Percentiles rank a stretch among this genome's conserved stretches.
Conservation (phyloP, 2,113 vertebrate genomes). For the Epinephelus cyanopodus region DNA sequence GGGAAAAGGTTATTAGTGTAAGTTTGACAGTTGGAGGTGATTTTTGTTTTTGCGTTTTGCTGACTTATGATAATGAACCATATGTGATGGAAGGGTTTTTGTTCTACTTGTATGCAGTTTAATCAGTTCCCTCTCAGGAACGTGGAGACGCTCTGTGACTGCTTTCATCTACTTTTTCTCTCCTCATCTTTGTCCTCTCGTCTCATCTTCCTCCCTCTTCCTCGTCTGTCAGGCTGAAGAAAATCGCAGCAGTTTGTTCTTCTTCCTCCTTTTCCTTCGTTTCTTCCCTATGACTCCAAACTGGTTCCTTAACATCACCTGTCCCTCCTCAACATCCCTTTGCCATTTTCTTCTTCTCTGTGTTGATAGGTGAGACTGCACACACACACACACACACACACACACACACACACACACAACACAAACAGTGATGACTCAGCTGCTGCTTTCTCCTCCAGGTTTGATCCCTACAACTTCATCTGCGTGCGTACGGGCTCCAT, state of each 20-base stretch:
- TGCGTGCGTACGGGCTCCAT: conserved; percentile 96
- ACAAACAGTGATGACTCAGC: neutral
- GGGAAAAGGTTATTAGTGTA: too few species aligned
- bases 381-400: neutral
- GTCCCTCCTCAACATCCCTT: conserved; percentile 94
- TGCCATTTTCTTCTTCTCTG: conserved; percentile 95
- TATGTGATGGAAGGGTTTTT: neutral
- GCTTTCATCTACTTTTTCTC: neutral
- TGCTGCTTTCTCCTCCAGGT: conserved; percentile 79
- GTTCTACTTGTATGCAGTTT: neutral
- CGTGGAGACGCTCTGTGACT: neutral
- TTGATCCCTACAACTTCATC: conserved; percentile 97
- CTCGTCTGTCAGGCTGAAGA: conserved; percentile 89
- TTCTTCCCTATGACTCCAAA: conserved; percentile 99
- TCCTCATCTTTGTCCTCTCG: neutral
- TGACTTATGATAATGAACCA: too few species aligned
- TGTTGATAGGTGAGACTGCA: conserved; percentile 92
- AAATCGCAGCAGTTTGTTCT: conserved; percentile 93
- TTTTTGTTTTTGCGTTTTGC: too few species aligned
- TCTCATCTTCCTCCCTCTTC: neutral
- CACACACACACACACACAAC: too few species aligned
- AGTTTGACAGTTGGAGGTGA: too few species aligned
- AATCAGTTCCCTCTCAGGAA: neutral
- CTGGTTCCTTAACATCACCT: conserved; percentile 97
- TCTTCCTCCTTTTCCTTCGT: conserved; percentile 96